Percentiles rank a stretch among this genome's conserved stretches.
phyloP scores from a whole-genome alignment of 1,140 invertebrate species.

The Drosophila arizonae region DNA sequence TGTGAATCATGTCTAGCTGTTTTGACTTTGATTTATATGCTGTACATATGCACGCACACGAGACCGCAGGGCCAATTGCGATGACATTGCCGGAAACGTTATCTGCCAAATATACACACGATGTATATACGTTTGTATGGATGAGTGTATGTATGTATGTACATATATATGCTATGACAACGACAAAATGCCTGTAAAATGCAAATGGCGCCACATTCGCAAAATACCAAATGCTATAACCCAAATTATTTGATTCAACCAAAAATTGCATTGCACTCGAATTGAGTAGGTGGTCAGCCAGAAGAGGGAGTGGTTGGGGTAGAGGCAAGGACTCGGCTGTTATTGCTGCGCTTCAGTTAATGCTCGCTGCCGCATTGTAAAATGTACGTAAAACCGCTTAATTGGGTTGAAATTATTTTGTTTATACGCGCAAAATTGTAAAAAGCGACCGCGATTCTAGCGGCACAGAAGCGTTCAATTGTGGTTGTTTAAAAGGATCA shows the following conservation, averaged over 20 bases:
- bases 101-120: conserved; percentile 10
- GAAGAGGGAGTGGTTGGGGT: too few relatives aligned
- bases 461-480: conserved; percentile 43
- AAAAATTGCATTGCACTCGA: conserved; percentile 58
- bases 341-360: conserved; percentile 36
- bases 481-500: conserved; percentile 25
- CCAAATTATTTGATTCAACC: conserved; percentile 64
- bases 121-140: too few relatives aligned
- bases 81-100: conserved; percentile 45
- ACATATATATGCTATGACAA: neutral
- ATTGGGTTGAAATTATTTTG: conserved; percentile 70
- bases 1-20: conserved; percentile 76
- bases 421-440: conserved; percentile 50
- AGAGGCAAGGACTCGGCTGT: neutral
- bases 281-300: conserved; percentile 22
- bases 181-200: conserved; percentile 53
- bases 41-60: conserved; percentile 53
- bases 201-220: conserved; percentile 43
- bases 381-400: conserved; percentile 66
- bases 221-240: conserved; percentile 39
- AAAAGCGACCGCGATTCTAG: conserved; percentile 41
- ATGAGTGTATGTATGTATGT: neutral
- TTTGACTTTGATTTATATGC: conserved; percentile 78
- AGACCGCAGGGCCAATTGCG: conserved; percentile 37
- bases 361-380: conserved; percentile 50